These are phyloP conservation scores for Allolobophora icterica DNA, from an alignment of 2,888 invertebrate species.

Conservation along the genomic window DNA sequence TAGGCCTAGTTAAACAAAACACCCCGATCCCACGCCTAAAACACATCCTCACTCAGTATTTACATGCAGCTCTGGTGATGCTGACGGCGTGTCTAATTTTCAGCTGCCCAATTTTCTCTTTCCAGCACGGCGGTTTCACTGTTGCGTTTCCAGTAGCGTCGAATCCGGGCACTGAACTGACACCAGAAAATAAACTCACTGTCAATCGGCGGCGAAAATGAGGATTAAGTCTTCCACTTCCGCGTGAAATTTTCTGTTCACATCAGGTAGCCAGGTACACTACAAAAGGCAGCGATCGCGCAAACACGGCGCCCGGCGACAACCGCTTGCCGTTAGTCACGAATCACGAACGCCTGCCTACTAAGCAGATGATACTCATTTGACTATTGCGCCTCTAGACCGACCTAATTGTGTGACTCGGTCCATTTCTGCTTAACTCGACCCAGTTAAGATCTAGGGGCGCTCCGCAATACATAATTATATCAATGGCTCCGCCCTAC, in stretches of 20 bases:
- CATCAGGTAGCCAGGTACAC: not conserved
- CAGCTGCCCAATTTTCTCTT: not conserved
- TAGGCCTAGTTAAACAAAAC: too few relatives aligned
- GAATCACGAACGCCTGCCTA: slow-evolving; percentile 17
- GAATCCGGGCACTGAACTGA: not conserved
- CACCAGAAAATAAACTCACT: not conserved
- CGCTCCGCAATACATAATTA: not conserved
- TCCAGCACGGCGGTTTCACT: not conserved
- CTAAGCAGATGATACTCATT: not conserved
- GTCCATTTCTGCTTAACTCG: not conserved
- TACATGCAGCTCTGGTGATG: not conserved
- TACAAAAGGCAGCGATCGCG: not conserved
- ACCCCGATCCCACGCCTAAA: not conserved
- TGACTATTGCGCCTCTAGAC: not conserved
- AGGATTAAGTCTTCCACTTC: not conserved
- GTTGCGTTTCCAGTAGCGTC: not conserved
- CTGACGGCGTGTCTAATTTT: not conserved
- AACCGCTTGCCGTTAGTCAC: not conserved
- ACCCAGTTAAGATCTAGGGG: not conserved
- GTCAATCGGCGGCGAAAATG: not conserved
- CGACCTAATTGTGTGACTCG: not conserved
- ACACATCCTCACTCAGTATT: not conserved
- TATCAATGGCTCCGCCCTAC: not conserved
- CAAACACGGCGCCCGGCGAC: not conserved
- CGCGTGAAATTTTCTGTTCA: not conserved